Evolutionary conservation across 2,113 vertebrate species (phyloP).

Genomic region (Leptobrachium leishanense): DNA sequence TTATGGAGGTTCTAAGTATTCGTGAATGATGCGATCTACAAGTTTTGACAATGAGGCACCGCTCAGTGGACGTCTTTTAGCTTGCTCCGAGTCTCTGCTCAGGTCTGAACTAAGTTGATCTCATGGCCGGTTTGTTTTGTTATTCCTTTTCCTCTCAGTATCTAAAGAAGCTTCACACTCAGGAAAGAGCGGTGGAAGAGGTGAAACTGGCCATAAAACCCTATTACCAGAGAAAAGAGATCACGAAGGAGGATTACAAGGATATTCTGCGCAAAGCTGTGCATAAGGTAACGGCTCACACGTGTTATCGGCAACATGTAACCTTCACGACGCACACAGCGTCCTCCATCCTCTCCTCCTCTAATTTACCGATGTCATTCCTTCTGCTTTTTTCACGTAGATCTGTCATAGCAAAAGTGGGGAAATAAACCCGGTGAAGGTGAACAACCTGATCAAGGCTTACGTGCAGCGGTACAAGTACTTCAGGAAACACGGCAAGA

Average conservation of each 20-base stretch:
- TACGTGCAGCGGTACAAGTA: conserved; percentile 93
- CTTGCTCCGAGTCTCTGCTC: no score
- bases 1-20: no score
- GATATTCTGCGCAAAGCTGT: conserved; percentile 92
- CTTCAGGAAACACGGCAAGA: conserved; percentile 87
- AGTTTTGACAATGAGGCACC: no score
- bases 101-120: no score
- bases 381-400: conserved; percentile 54
- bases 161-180: conserved; percentile 91
- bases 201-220: conserved; percentile 93
- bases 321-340: no score
- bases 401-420: conserved; percentile 93
- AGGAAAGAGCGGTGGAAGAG: conserved; percentile 92
- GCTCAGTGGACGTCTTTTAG: no score
- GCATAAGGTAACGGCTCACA: conserved; percentile 77
- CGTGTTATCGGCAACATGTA: no score
- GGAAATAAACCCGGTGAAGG: conserved; percentile 92
- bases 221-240: conserved; percentile 92
- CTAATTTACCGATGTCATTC: neutral
- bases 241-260: conserved; percentile 93
- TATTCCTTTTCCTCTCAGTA: conserved; percentile 64
- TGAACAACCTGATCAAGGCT: conserved; percentile 86
- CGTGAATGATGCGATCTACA: no score
- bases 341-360: neutral
- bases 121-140: neutral